phyloP scores from a whole-genome alignment of 2,888 invertebrate species.

The Isoperla grammatica region DNA sequence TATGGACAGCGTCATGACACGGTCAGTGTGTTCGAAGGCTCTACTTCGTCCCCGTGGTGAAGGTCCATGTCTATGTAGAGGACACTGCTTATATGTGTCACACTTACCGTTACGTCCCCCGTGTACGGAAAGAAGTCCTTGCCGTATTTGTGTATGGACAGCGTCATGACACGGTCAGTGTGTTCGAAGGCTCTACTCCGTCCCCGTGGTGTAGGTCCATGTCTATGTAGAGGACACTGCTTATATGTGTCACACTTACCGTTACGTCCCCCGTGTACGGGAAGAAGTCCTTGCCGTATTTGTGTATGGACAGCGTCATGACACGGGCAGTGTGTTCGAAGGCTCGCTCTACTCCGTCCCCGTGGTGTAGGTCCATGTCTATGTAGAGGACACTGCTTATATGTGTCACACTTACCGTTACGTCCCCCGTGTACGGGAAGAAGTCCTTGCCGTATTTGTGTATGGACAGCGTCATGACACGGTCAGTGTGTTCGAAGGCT shows the following conservation, averaged over 20 bases:
- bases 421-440: slow-evolving; percentile 91
- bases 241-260: slow-evolving; percentile 97
- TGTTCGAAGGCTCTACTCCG: slow-evolving; percentile 98
- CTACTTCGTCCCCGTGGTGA: slow-evolving; percentile 99
- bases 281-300: slow-evolving; percentile 95
- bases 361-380: slow-evolving; percentile 99
- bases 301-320: slow-evolving; percentile 99
- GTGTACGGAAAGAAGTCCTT: slow-evolving; percentile 96
- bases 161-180: slow-evolving; percentile 99
- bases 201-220: slow-evolving; percentile 99
- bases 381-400: slow-evolving; percentile 95
- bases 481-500: slow-evolving; percentile 97
- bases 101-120: slow-evolving; percentile 81
- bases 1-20: slow-evolving; percentile 99
- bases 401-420: slow-evolving; percentile 93
- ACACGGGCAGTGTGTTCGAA: slow-evolving; percentile 99
- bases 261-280: slow-evolving; percentile 86
- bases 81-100: slow-evolving; percentile 95
- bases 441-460: slow-evolving; percentile 97
- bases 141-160: slow-evolving; percentile 98
- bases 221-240: slow-evolving; percentile 94
- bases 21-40: slow-evolving; percentile 97
- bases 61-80: slow-evolving; percentile 99
- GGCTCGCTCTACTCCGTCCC: slow-evolving; percentile 99
- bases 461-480: slow-evolving; percentile 99